These are phyloP conservation scores for Cordylochernes scorpioides DNA, from an alignment of 2,888 invertebrate genomes.

Conservation along the genomic window DNA sequence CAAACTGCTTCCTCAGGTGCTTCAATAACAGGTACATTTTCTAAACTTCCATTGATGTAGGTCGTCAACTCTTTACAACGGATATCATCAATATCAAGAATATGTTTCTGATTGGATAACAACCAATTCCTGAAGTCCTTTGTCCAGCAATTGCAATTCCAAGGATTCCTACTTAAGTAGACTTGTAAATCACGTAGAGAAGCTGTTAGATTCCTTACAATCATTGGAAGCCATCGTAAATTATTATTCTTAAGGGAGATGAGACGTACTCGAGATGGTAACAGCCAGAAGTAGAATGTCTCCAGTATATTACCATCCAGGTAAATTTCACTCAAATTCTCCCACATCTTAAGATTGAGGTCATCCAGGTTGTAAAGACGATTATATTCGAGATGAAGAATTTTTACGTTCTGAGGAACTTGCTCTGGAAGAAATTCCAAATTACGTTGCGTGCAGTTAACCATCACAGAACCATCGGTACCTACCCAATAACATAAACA, in stretches of 20 bases:
- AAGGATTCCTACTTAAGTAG: constrained; percentile 3
- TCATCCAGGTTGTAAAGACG: background rate
- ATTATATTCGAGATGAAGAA: constrained; percentile 7
- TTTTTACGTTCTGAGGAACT: constrained; percentile 2
- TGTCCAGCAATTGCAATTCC: constrained; percentile 3
- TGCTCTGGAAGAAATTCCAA: constrained; percentile 1
- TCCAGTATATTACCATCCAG: constrained; percentile 4
- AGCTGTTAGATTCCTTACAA: constrained; percentile 1
- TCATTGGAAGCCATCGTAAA: constrained; percentile 1
- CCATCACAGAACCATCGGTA: constrained; percentile 4
- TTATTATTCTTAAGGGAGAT: constrained; percentile 4
- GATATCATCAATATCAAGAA: constrained; percentile 4
- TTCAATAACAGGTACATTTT: constrained; percentile 1
- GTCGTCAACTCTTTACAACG: constrained; percentile 6
- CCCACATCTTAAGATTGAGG: constrained; percentile 2
- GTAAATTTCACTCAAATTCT: constrained; percentile 4
- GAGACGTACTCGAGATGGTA: constrained; percentile 3
- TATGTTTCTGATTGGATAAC: background rate
- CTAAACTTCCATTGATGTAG: constrained; percentile 3
- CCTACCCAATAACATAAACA: constrained; percentile 7
- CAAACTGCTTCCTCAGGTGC: constrained; percentile 4
- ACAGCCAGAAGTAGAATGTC: constrained; percentile 2
- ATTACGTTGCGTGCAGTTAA: constrained; percentile 5
- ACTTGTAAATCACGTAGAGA: constrained; percentile 2
- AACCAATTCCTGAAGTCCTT: constrained; percentile 4